A percentile compares a stretch with the other conserved stretches of the same genome.
phyloP scores from a whole-genome alignment of 1,140 invertebrate species.

The Dendroctonus ponderosae region DNA sequence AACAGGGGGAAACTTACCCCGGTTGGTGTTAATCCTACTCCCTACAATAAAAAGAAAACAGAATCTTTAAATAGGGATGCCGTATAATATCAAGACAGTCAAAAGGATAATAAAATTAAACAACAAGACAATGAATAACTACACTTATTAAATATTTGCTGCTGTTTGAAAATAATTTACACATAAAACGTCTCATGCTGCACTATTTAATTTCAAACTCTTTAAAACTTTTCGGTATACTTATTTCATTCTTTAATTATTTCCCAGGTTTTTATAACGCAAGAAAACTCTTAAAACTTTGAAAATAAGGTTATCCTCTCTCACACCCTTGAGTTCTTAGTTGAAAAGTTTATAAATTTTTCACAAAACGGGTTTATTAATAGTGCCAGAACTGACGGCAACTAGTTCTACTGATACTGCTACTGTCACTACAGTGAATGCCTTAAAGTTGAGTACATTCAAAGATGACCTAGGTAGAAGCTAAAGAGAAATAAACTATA shows the following conservation, averaged over 20 bases:
- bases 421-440: too few relatives aligned
- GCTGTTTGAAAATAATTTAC: slow-evolving; percentile 27
- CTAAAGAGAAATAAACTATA: too few relatives aligned
- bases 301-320: slow-evolving; percentile 15
- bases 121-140: slow-evolving; percentile 4
- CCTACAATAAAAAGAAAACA: slow-evolving; percentile 25
- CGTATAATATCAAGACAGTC: slow-evolving; percentile 1
- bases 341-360: slow-evolving; percentile 22
- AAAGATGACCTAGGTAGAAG: too few relatives aligned
- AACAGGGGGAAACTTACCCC: slow-evolving; percentile 16
- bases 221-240: slow-evolving; percentile 29
- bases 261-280: slow-evolving; percentile 23
- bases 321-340: slow-evolving; percentile 20
- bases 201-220: slow-evolving; percentile 30
- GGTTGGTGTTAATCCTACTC: slow-evolving; percentile 19
- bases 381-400: background rate
- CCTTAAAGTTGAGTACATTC: too few relatives aligned
- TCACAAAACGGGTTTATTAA: slow-evolving; percentile 1
- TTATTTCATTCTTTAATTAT: slow-evolving; percentile 32
- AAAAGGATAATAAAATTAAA: slow-evolving; percentile 9
- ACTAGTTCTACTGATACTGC: background rate
- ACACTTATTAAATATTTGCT: slow-evolving; percentile 17
- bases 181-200: slow-evolving; percentile 27
- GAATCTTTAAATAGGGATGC: slow-evolving; percentile 3
- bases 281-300: slow-evolving; percentile 24